These are phyloP conservation scores for Aphidius colemani DNA, from an alignment of 2,888 invertebrate species.

Conservation along the genomic window DNA sequence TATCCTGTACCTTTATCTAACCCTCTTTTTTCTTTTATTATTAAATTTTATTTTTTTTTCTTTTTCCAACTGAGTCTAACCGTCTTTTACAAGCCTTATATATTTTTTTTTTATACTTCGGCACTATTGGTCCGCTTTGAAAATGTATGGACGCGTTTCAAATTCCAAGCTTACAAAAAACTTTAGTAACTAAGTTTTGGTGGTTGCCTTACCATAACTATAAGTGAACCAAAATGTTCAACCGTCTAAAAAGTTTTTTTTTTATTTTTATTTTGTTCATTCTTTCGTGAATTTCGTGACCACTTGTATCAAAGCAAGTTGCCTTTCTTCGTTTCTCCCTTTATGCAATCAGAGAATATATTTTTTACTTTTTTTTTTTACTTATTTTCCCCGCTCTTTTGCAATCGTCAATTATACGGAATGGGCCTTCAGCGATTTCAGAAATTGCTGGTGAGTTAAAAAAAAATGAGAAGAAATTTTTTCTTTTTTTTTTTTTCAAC, in stretches of 20 bases:
- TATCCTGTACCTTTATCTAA: conserved; percentile 25
- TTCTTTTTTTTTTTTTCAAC: neutral
- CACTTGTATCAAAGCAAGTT: too few species aligned
- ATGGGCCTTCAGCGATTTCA: neutral
- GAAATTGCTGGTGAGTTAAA: neutral
- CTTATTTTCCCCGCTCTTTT: too few species aligned
- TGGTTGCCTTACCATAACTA: conserved; percentile 39
- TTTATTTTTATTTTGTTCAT: conserved; percentile 5
- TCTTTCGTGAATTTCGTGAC: neutral
- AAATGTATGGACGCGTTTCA: conserved; percentile 41
- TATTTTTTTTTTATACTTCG: conserved; percentile 19
- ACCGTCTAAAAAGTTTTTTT: neutral
- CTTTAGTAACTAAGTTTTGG: conserved; percentile 57
- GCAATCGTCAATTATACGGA: too few species aligned
- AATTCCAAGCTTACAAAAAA: conserved; percentile 56
- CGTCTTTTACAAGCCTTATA: neutral
- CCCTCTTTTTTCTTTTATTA: conserved; percentile 16
- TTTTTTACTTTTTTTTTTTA: too few species aligned
- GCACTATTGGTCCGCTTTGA: conserved; percentile 37
- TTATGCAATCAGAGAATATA: too few species aligned
- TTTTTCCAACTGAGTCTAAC: conserved; percentile 27
- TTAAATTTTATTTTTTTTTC: neutral
- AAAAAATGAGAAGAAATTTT: neutral
- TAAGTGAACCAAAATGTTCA: neutral
- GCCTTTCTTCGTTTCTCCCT: too few species aligned